Conservation (phyloP, 2,113 vertebrate genomes). For the Aphelocoma coerulescens region DNA sequence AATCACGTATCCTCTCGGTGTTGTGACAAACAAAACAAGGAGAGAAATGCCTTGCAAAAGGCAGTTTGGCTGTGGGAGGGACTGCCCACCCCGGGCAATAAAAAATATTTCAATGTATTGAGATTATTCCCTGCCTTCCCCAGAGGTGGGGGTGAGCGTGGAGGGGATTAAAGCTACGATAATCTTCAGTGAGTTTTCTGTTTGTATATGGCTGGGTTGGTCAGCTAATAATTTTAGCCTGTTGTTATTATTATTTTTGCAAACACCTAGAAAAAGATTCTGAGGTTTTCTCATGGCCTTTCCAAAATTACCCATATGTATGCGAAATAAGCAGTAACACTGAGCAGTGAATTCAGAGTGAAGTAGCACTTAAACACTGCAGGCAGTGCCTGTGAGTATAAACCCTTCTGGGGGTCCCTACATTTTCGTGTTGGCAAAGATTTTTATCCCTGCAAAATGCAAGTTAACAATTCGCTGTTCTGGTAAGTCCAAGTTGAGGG, state of each 20-base stretch:
- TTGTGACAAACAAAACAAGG: neutral
- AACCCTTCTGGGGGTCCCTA: neutral
- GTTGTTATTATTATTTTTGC: neutral
- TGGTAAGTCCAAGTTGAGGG: neutral
- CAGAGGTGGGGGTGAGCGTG: neutral
- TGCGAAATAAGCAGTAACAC: neutral
- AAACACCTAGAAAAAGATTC: neutral
- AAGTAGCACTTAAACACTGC: neutral
- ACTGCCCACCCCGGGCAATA: neutral
- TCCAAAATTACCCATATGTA: neutral
- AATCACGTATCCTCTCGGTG: accelerated
- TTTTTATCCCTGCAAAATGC: neutral
- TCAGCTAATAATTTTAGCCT: neutral
- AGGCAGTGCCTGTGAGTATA: neutral
- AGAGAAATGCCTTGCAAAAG: neutral
- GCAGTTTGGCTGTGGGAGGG: neutral
- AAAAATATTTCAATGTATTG: neutral
- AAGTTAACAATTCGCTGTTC: neutral
- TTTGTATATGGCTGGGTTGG: neutral
- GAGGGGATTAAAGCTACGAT: neutral
- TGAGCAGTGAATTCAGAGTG: neutral
- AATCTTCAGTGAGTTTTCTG: neutral
- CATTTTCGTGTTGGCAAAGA: neutral
- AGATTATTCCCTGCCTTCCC: neutral
- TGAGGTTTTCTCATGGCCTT: neutral